Percentiles rank a stretch among this genome's conserved stretches.
phyloP scores from a whole-genome alignment of 2,113 vertebrate species.

The Craseonycteris thonglongyai region DNA sequence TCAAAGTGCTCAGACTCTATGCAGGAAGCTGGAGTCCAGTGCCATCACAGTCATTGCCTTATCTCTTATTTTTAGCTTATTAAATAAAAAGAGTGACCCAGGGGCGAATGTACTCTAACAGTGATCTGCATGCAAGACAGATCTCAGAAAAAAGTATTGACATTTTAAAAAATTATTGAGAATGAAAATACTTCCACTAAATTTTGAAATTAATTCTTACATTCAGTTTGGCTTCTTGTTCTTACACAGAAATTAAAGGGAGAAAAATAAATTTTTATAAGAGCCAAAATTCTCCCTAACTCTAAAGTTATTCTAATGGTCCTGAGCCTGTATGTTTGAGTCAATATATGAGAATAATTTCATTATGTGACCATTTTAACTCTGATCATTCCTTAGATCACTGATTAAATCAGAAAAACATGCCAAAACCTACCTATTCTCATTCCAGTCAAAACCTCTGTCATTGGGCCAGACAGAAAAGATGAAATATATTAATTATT shows the following conservation, averaged over 20 bases:
- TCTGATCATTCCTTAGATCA: not conserved
- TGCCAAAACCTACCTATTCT: not conserved
- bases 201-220: not conserved
- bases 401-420: not conserved
- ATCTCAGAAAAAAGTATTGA: not conserved
- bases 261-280: not conserved
- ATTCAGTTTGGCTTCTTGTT: not conserved
- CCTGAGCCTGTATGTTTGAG: not conserved
- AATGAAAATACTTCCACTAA: not conserved
- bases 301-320: not conserved
- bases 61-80: slow-evolving; percentile 38
- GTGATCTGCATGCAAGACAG: not conserved
- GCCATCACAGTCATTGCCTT: not conserved
- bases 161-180: not conserved
- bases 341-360: not conserved
- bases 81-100: not conserved
- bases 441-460: slow-evolving; percentile 6
- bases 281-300: not conserved
- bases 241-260: not conserved
- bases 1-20: not conserved
- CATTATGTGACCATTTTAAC: not conserved
- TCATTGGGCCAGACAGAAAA: not conserved
- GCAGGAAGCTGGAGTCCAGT: not conserved
- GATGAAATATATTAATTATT: slow-evolving; percentile 57
- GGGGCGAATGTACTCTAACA: not conserved